These are phyloP conservation scores for Cydia splendana DNA, from an alignment of 1,140 invertebrate genomes.

Conservation along the genomic window DNA sequence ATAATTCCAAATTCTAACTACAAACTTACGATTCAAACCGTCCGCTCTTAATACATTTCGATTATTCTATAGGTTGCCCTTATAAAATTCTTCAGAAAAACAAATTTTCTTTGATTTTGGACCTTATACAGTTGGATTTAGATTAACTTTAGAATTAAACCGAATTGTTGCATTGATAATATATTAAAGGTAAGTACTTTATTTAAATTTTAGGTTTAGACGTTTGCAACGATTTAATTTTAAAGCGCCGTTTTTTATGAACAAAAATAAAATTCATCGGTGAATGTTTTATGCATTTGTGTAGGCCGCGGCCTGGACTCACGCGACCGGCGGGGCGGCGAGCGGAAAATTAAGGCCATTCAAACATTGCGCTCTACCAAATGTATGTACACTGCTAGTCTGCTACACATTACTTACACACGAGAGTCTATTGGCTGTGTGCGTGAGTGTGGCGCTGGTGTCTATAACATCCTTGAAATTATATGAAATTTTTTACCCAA, in stretches of 20 bases:
- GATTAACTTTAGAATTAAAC: not conserved
- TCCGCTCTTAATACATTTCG: slow-evolving; percentile 53
- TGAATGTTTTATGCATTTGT: too few relatives aligned
- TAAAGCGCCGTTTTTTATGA: not conserved
- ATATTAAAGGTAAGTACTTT: not conserved
- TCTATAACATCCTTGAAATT: too few relatives aligned
- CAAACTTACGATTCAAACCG: slow-evolving; percentile 55
- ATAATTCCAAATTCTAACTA: slow-evolving; percentile 61
- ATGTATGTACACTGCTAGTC: too few relatives aligned
- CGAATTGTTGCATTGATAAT: not conserved
- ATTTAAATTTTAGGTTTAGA: not conserved
- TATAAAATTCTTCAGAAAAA: not conserved
- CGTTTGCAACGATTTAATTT: not conserved
- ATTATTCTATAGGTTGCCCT: slow-evolving; percentile 25
- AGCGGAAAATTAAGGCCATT: too few relatives aligned
- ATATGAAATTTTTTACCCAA: too few relatives aligned
- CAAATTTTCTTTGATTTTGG: not conserved
- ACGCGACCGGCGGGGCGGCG: too few relatives aligned
- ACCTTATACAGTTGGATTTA: not conserved
- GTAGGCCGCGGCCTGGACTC: too few relatives aligned
- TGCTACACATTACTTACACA: too few relatives aligned
- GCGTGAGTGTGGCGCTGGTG: too few relatives aligned
- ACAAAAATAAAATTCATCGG: not conserved
- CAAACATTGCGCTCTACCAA: too few relatives aligned
- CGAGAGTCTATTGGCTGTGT: too few relatives aligned